These are phyloP conservation scores for Tringa solitaria DNA, from an alignment of 2,113 vertebrate species.

Conservation along the genomic window DNA sequence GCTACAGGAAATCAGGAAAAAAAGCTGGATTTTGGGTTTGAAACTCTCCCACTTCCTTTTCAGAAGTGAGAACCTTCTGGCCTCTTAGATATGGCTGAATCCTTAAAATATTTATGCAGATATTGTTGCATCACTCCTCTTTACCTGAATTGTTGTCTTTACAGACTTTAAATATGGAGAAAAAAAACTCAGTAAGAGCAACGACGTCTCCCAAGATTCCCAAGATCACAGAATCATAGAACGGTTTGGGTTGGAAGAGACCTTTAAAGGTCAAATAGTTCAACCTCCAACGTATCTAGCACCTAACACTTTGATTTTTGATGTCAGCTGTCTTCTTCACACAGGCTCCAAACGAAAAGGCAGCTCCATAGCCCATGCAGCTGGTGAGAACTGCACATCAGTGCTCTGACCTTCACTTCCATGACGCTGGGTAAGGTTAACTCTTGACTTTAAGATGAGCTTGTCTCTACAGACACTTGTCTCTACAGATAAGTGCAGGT, in stretches of 20 bases:
- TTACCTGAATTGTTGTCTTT: not conserved
- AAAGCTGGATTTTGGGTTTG: not conserved
- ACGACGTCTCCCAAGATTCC: not conserved
- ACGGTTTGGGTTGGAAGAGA: not conserved
- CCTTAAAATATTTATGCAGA: not conserved
- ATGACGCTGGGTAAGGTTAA: not conserved
- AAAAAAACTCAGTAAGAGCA: not conserved
- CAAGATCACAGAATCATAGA: not conserved
- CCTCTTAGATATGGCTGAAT: not conserved
- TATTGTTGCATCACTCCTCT: not conserved
- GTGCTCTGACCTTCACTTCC: not conserved
- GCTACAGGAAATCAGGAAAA: accelerated
- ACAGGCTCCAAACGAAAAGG: not conserved
- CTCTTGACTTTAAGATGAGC: not conserved
- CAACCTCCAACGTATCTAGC: accelerated
- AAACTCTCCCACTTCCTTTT: not conserved
- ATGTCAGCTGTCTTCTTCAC: not conserved
- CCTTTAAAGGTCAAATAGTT: not conserved
- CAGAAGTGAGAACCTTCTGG: not conserved
- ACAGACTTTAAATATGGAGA: not conserved
- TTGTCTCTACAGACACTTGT: not conserved
- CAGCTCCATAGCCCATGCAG: no score
- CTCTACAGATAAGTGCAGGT: accelerated
- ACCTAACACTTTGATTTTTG: not conserved
- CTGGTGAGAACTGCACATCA: not conserved